phyloP scores from a whole-genome alignment of 1,140 invertebrate genomes.

The Neodiprion fabricii region DNA sequence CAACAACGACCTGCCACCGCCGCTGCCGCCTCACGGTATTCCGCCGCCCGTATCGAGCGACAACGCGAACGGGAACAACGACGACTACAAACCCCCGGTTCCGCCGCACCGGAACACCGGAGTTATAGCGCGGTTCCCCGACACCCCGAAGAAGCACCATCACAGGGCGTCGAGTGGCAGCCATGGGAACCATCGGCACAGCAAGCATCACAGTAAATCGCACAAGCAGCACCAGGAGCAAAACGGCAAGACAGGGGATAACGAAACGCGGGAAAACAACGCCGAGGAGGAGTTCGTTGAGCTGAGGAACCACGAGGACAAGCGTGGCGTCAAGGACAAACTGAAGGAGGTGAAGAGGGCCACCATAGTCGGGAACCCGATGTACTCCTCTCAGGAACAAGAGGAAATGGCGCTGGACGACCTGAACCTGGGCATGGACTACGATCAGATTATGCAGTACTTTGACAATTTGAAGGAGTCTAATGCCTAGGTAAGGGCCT shows the following conservation, averaged over 20 bases:
- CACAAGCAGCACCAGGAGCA: conserved; percentile 29
- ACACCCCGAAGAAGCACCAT: conserved; percentile 52
- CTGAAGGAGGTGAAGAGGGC: conserved; percentile 76
- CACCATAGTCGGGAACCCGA: conserved; percentile 86
- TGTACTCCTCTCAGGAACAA: conserved; percentile 70
- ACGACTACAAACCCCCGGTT: conserved; percentile 83
- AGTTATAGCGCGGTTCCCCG: conserved; percentile 51
- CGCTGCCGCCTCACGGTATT: conserved; percentile 64
- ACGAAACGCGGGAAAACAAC: conserved; percentile 30
- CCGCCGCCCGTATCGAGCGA: conserved; percentile 42
- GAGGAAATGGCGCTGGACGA: conserved; percentile 75
- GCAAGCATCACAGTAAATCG: conserved; percentile 33
- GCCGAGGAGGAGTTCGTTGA: conserved; percentile 51
- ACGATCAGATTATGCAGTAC: conserved; percentile 96
- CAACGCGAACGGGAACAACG: conserved; percentile 58
- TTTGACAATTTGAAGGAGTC: conserved; percentile 93
- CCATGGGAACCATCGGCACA: conserved; percentile 34
- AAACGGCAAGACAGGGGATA: conserved; percentile 29
- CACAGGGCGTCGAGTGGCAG: conserved; percentile 56
- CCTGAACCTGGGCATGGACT: conserved; percentile 89
- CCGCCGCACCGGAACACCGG: conserved; percentile 83
- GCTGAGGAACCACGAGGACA: conserved; percentile 40
- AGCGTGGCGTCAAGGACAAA: conserved; percentile 39
- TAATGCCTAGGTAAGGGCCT: conserved; percentile 53
- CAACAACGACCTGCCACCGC: conserved; percentile 60